Percentiles rank a stretch among this genome's conserved stretches.
These are phyloP conservation scores for Sebastes elongatus DNA, from an alignment of 2,797 vertebrate species.

Conservation along the genomic window DNA sequence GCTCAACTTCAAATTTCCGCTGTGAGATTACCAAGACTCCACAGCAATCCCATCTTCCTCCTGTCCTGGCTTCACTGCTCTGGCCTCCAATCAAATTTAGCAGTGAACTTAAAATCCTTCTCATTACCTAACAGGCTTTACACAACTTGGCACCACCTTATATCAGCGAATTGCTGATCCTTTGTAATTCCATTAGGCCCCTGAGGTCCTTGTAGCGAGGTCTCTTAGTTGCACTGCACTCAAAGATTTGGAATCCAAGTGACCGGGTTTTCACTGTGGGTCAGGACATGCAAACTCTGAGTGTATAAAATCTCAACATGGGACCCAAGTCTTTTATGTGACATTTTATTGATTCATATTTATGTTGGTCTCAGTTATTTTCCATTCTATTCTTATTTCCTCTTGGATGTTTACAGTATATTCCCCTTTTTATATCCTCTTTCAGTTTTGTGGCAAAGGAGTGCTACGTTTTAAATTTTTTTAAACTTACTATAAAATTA, in stretches of 20 bases:
- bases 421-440: neutral
- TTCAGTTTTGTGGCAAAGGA: neutral
- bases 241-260: slow-evolving; percentile 2
- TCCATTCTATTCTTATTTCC: neutral
- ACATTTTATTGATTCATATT: neutral
- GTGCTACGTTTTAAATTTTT: neutral
- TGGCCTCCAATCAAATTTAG: slow-evolving; percentile 21
- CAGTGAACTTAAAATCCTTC: slow-evolving; percentile 11
- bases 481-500: neutral
- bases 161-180: slow-evolving; percentile 28
- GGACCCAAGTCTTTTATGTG: neutral
- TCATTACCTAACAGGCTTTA: slow-evolving; percentile 36
- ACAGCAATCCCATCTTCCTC: neutral
- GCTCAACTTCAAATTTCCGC: slow-evolving; percentile 10
- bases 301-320: neutral
- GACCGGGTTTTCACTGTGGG: neutral
- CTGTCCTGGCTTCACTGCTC: neutral
- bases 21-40: neutral
- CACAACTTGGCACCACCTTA: slow-evolving; percentile 24
- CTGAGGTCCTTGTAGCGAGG: neutral
- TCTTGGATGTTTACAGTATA: neutral
- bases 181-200: slow-evolving; percentile 19
- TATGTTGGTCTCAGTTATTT: neutral
- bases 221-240: neutral
- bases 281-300: neutral